Evolutionary conservation across 1,140 invertebrate species (phyloP), one percentile per base, ranked within the genome.

Genomic region (Leucophenga varia): DNA sequence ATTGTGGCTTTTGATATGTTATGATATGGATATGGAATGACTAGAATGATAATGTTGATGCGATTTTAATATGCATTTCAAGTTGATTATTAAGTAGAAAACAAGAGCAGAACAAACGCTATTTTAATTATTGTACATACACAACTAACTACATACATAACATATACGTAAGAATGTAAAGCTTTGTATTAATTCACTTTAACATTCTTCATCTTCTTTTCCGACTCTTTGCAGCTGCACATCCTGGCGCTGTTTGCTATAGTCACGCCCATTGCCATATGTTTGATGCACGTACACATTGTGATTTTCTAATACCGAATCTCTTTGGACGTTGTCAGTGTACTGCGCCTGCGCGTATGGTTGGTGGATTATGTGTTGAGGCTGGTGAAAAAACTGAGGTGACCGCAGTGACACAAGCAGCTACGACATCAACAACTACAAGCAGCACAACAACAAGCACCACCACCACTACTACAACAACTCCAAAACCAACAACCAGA

Each of bases 291-390:
- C 85, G 90, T 55, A 90, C 87, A 39, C 87, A 90, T 59, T 95
- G 92, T 49, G 89, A 93, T 72, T 94, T 89, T 69, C 80, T 93
- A 5, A 91, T 95, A 52, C 90, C 89, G 9, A 88, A 92, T 73
- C 81, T 93, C 5, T 92, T 93, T 64, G 92, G 92, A 34, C 82
- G 89, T 64, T 95, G 92, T 64, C 83, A 87, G 43, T 95, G 91
- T 69, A 87, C 84, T 47, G 78, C 82, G 2, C 82, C 83, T 16
- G 84, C 83, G 65, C 81, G 81, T 43, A 83, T 84, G 75, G 77
- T 82, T 30, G 86, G 82, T 32, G 82, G 85, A 55, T 80, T 81
- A 28, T 87, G 84, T 61, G 69, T 83, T 13, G 57, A 57, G 49
- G 58, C 73, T 5, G 35, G 57, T 35, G 51, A 54, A 21, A 40